These are phyloP conservation scores for Harpegnathos saltator DNA, from an alignment of 1,140 invertebrate species.

Conservation along the genomic window DNA sequence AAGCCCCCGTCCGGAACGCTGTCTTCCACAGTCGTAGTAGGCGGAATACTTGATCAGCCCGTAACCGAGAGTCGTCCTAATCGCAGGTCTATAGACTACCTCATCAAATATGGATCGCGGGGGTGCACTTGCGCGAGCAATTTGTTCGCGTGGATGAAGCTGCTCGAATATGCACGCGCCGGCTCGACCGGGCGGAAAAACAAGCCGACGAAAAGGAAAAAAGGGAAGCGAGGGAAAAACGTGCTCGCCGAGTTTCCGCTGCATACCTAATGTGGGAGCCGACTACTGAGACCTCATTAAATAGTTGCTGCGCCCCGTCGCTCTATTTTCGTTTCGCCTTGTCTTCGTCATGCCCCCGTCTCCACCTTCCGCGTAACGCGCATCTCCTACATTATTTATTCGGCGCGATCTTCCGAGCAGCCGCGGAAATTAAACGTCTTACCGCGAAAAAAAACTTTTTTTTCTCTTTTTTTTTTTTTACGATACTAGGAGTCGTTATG, in stretches of 20 bases:
- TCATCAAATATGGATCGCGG: slow-evolving; percentile 57
- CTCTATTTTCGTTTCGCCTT: too few relatives aligned
- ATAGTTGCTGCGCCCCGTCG: too few relatives aligned
- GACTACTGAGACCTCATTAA: slow-evolving; percentile 34
- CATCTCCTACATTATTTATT: slow-evolving; percentile 21
- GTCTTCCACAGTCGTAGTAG: not conserved
- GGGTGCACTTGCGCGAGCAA: not conserved
- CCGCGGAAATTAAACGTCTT: not conserved
- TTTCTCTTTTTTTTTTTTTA: not conserved
- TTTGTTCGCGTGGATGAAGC: slow-evolving; percentile 16
- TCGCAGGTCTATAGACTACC: not conserved
- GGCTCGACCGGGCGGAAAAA: not conserved
- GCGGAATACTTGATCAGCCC: slow-evolving; percentile 27
- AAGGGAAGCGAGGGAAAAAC: slow-evolving; percentile 22
- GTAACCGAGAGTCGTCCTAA: slow-evolving; percentile 28
- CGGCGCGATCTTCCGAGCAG: slow-evolving; percentile 2
- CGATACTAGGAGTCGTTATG: not conserved
- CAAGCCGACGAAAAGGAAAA: slow-evolving; percentile 20
- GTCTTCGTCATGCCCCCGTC: not conserved
- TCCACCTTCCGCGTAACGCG: not conserved
- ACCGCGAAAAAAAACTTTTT: not conserved
- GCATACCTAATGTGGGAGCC: slow-evolving; percentile 50
- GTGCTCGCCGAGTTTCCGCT: slow-evolving; percentile 15
- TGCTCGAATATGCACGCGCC: slow-evolving; percentile 42
- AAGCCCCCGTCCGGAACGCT: not conserved